Evolutionary conservation across 2,797 vertebrate species (phyloP).

Genomic region (Cynodonichthys magdalenae): DNA sequence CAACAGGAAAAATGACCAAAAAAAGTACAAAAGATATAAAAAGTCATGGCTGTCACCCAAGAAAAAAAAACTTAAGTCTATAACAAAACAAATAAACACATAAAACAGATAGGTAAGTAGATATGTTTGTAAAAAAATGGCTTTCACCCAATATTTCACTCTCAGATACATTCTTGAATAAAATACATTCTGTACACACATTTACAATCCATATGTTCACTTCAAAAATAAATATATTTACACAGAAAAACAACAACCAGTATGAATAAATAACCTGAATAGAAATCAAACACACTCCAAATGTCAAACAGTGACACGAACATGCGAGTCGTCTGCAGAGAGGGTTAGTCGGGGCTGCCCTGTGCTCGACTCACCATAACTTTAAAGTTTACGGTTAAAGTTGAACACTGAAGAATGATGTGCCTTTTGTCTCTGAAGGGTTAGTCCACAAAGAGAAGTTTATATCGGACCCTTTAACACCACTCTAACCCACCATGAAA

Average conservation of each 20-base stretch:
- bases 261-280: slow-evolving; percentile 97
- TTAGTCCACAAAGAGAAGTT: too few species aligned
- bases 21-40: slow-evolving; percentile 69
- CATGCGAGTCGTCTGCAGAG: slow-evolving; percentile 64
- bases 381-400: slow-evolving; percentile 27
- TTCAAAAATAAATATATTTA: slow-evolving; percentile 99
- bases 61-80: slow-evolving; percentile 43
- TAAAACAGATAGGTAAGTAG: slow-evolving; percentile 61
- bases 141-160: slow-evolving; percentile 85
- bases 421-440: too few species aligned
- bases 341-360: slow-evolving; percentile 28
- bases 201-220: slow-evolving; percentile 95
- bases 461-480: slow-evolving; percentile 11
- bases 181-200: slow-evolving; percentile 94
- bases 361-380: slow-evolving; percentile 83
- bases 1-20: slow-evolving; percentile 52
- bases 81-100: slow-evolving; percentile 62
- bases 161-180: slow-evolving; percentile 89
- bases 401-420: too few species aligned
- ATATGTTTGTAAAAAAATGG: slow-evolving; percentile 73
- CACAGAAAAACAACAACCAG: slow-evolving; percentile 75
- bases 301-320: slow-evolving; percentile 83
- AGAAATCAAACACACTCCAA: slow-evolving; percentile 83
- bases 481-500: background rate
- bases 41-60: slow-evolving; percentile 51